Evolutionary conservation across 2,888 invertebrate genomes (phyloP).

Genomic region (Gryllus longicercus): DNA sequence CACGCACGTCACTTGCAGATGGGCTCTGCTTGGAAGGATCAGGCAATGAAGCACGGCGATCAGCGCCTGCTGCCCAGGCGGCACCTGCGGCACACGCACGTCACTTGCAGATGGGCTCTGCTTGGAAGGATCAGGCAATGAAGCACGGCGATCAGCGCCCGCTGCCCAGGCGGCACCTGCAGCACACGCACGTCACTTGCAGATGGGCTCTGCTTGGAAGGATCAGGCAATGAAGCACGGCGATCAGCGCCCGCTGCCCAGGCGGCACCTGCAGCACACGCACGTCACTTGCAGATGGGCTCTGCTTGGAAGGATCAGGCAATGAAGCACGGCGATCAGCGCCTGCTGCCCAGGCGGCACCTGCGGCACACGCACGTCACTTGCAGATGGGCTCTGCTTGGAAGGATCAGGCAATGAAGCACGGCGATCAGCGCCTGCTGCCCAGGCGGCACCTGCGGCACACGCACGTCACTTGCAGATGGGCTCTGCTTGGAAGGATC

Average conservation of each 20-base stretch:
- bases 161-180: constrained; percentile 68
- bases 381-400: too few species aligned
- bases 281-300: not conserved
- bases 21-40: too few species aligned
- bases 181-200: not conserved
- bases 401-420: constrained; percentile 40
- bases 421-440: constrained; percentile 86
- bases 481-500: too few species aligned
- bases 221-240: constrained; percentile 56
- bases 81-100: constrained; percentile 42
- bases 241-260: constrained; percentile 84
- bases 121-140: too few species aligned
- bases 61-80: constrained; percentile 81
- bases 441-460: constrained; percentile 58
- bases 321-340: constrained; percentile 75
- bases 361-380: not conserved
- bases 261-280: constrained; percentile 51
- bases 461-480: not conserved
- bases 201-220: too few species aligned
- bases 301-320: too few species aligned
- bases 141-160: constrained; percentile 81
- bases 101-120: too few species aligned
- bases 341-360: constrained; percentile 80
- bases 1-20: not conserved
- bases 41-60: constrained; percentile 68